A percentile compares a stretch with the other conserved stretches of the same genome.
phyloP scores from a whole-genome alignment of 2,888 invertebrate species.

The Druceiella hillmani region DNA sequence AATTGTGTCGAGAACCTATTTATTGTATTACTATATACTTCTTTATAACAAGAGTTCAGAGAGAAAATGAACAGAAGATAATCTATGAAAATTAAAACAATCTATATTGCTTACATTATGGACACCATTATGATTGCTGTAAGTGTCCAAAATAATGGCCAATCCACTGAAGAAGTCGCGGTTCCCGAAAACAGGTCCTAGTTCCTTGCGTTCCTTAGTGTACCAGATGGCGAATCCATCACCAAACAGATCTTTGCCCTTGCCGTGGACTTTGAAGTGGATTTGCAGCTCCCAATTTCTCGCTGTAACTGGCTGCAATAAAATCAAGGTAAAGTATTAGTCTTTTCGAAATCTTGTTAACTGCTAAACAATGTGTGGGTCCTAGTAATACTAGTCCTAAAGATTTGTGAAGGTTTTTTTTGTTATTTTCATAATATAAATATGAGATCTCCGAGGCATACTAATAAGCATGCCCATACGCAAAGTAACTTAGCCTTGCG shows the following conservation, averaged over 20 bases:
- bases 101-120: conserved; percentile 79
- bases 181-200: conserved; percentile 92
- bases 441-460: too few relatives aligned
- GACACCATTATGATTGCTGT: conserved; percentile 98
- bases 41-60: background rate
- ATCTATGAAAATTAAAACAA: background rate
- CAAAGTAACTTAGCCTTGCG: too few relatives aligned
- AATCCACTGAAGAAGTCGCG: conserved; percentile 87
- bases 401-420: background rate
- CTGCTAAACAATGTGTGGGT: background rate
- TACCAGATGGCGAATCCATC: conserved; percentile 98
- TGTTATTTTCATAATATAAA: background rate
- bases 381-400: background rate
- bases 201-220: conserved; percentile 68
- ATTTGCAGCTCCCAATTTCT: conserved; percentile 97
- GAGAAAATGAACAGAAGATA: background rate
- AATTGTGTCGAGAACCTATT: conserved; percentile 2
- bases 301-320: conserved; percentile 70
- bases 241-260: conserved; percentile 91
- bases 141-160: conserved; percentile 93
- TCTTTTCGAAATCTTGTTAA: background rate
- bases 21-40: background rate
- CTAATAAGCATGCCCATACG: too few relatives aligned
- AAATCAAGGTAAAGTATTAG: conserved; percentile 7
- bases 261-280: conserved; percentile 93